Conservation (phyloP, 2,797 vertebrate species). For the Thaleichthys pacificus region DNA sequence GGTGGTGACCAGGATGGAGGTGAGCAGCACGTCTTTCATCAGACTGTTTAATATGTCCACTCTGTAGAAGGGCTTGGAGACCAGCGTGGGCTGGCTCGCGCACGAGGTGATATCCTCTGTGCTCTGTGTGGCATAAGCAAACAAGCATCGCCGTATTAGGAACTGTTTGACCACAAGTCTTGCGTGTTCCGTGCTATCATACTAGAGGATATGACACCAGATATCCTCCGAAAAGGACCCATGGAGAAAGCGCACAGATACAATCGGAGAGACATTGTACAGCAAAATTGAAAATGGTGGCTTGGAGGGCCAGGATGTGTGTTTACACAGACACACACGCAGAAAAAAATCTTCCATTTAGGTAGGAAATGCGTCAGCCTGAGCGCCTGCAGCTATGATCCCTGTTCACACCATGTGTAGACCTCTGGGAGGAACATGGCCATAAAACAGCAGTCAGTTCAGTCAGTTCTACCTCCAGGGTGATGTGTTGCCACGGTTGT, state of each 20-base stretch:
- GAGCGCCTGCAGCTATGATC: constrained; percentile 21
- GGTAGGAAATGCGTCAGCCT: constrained; percentile 35
- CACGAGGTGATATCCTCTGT: constrained; percentile 72
- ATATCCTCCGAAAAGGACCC: no score
- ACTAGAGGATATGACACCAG: not conserved
- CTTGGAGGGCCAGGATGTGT: no score
- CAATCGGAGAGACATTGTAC: no score
- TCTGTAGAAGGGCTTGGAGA: constrained; percentile 71
- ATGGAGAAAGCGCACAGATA: no score
- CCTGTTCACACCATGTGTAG: constrained; percentile 9
- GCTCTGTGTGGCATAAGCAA: constrained; percentile 51
- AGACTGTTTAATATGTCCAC: constrained; percentile 86
- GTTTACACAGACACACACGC: constrained; percentile 9
- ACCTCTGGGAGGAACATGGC: constrained; percentile 31
- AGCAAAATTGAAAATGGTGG: no score
- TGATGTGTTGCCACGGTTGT: constrained; percentile 23
- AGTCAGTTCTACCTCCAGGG: constrained; percentile 21
- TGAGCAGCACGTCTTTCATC: constrained; percentile 80
- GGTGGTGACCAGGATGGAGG: constrained; percentile 83
- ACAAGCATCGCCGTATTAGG: constrained; percentile 14
- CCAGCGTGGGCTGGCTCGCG: constrained; percentile 79
- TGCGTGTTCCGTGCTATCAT: not conserved
- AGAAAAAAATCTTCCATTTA: constrained; percentile 20
- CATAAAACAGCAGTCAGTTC: constrained; percentile 48
- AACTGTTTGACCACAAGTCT: not conserved